Percentiles rank a stretch among this genome's conserved stretches.
These are phyloP conservation scores for Leucoptera coffeella DNA, from an alignment of 2,888 invertebrate genomes.

Conservation along the genomic window DNA sequence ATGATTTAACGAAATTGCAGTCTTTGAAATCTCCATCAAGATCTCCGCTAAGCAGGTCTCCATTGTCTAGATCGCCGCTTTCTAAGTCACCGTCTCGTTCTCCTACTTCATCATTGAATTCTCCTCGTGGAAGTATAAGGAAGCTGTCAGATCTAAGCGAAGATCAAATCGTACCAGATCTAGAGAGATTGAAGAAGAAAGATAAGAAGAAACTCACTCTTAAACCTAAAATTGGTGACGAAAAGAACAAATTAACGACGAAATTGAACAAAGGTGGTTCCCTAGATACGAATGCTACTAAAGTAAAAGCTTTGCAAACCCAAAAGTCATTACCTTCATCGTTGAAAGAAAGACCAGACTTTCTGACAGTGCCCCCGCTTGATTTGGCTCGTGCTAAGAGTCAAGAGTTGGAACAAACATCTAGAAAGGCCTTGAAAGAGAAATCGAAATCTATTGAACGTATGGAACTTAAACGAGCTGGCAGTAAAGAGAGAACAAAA, in stretches of 20 bases:
- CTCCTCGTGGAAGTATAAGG: slow-evolving; percentile 42
- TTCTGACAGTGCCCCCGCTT: slow-evolving; percentile 44
- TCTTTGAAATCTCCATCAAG: slow-evolving; percentile 35
- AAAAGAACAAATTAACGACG: slow-evolving; percentile 26
- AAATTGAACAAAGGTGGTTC: slow-evolving; percentile 46
- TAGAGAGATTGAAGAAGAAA: slow-evolving; percentile 42
- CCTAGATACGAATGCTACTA: slow-evolving; percentile 38
- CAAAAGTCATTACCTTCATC: slow-evolving; percentile 53
- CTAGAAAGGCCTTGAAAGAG: slow-evolving; percentile 53
- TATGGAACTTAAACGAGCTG: slow-evolving; percentile 50
- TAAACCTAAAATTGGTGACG: slow-evolving; percentile 32
- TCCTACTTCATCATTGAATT: slow-evolving; percentile 46
- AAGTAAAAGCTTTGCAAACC: slow-evolving; percentile 38
- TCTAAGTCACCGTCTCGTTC: slow-evolving; percentile 47
- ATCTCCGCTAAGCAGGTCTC: slow-evolving; percentile 41
- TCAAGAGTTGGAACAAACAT: slow-evolving; percentile 52
- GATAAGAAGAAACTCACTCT: slow-evolving; percentile 40
- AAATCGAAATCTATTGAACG: slow-evolving; percentile 64
- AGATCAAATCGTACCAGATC: slow-evolving; percentile 45
- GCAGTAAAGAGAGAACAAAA: slow-evolving; percentile 61
- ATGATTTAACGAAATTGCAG: slow-evolving; percentile 33
- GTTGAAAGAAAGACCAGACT: slow-evolving; percentile 43
- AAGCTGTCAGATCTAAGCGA: slow-evolving; percentile 46
- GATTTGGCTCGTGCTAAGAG: slow-evolving; percentile 56
- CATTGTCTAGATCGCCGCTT: slow-evolving; percentile 38